Evolutionary conservation across 2,888 invertebrate genomes (phyloP).

Genomic region (Hemaris fuciformis): DNA sequence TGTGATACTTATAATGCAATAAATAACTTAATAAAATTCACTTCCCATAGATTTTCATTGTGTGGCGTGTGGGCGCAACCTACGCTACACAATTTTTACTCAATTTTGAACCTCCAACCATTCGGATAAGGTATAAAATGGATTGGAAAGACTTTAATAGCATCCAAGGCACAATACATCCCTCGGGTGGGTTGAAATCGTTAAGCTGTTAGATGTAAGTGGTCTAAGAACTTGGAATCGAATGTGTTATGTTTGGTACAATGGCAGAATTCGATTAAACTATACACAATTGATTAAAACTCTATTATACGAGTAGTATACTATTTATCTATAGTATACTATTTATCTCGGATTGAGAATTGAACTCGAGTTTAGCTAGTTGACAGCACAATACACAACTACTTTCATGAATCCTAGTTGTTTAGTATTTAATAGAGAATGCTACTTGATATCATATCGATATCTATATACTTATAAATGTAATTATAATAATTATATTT

Average conservation of each 20-base stretch:
- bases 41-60: constrained; percentile 9
- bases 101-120: not conserved
- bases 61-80: constrained; percentile 7
- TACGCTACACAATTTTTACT: not conserved
- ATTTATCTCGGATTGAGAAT: too few relatives aligned
- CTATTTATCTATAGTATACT: too few relatives aligned
- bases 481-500: too few relatives aligned
- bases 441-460: too few relatives aligned
- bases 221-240: not conserved
- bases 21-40: constrained; percentile 9
- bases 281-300: too few relatives aligned
- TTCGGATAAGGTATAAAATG: not conserved
- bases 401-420: too few relatives aligned
- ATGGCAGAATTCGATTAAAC: not conserved
- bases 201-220: not conserved
- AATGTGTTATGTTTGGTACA: not conserved
- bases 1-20: constrained; percentile 9
- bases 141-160: not conserved
- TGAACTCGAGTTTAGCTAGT: too few relatives aligned
- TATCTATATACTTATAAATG: too few relatives aligned
- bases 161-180: not conserved
- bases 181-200: not conserved
- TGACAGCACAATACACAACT: too few relatives aligned
- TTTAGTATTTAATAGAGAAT: too few relatives aligned
- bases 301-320: too few relatives aligned